These are phyloP conservation scores for Drosophila percnosoma DNA, from an alignment of 2,888 invertebrate species.

Conservation along the genomic window DNA sequence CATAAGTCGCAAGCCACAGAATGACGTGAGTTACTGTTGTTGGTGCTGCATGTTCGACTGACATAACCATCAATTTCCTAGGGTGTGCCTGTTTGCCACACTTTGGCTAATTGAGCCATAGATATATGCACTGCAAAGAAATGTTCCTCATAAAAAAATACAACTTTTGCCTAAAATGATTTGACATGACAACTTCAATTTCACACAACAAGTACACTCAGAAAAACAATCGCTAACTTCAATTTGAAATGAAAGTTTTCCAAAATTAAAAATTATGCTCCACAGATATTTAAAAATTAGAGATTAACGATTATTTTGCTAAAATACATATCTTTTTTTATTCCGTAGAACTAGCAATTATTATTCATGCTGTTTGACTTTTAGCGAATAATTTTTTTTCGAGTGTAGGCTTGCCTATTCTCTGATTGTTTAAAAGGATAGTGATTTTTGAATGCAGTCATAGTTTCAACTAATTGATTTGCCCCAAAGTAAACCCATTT, in stretches of 20 bases:
- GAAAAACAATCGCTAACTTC: background rate
- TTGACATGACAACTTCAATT: background rate
- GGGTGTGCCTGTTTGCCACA: conserved; percentile 58
- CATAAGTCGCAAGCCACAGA: conserved; percentile 40
- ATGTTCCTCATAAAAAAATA: background rate
- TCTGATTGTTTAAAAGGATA: background rate
- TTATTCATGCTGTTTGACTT: background rate
- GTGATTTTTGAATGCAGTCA: background rate
- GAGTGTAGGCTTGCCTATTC: background rate
- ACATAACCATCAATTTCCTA: conserved; percentile 68
- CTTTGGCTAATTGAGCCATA: conserved; percentile 67
- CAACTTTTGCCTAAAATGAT: background rate
- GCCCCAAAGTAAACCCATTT: conserved; percentile 32
- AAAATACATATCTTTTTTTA: too few relatives aligned
- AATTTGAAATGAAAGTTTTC: too few relatives aligned
- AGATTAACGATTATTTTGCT: too few relatives aligned
- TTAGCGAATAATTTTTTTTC: background rate
- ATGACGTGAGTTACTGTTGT: conserved; percentile 51
- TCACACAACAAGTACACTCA: background rate
- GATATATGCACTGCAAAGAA: conserved; percentile 5
- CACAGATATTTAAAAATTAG: too few relatives aligned
- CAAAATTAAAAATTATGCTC: background rate
- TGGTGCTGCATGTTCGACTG: conserved; percentile 59
- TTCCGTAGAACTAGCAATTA: background rate
- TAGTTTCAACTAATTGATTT: conserved; percentile 65